phyloP scores from a whole-genome alignment of 2,113 vertebrate species.

The Brachyistius frenatus region DNA sequence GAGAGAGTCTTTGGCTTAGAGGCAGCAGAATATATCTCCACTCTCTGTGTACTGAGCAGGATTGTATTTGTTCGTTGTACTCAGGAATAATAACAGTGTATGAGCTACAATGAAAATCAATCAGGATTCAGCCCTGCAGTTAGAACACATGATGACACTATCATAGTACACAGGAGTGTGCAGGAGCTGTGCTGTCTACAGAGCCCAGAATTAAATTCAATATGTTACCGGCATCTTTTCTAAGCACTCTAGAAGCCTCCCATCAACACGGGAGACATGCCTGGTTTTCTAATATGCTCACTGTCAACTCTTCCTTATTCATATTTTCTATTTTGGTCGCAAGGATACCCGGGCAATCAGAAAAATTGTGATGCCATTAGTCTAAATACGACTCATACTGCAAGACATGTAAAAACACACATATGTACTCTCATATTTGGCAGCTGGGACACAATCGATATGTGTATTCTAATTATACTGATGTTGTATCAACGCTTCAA shows the following conservation, averaged over 20 bases:
- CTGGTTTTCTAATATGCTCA: conserved; percentile 17
- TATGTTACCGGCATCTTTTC: conserved; percentile 30
- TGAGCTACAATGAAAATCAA: conserved; percentile 55
- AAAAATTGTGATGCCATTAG: not conserved
- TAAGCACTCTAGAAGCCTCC: conserved; percentile 19
- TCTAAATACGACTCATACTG: not conserved
- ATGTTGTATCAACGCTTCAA: conserved; percentile 63
- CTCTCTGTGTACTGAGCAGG: conserved; percentile 10
- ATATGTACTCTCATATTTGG: conserved; percentile 46
- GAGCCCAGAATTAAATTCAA: conserved; percentile 7
- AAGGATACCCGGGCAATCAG: not conserved
- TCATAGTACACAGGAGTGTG: conserved; percentile 27
- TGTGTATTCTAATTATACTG: conserved; percentile 69
- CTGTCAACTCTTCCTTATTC: conserved; percentile 28
- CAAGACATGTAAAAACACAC: conserved; percentile 7
- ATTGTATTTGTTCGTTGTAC: conserved; percentile 29
- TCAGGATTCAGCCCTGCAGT: conserved; percentile 49
- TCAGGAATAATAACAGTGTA: conserved; percentile 43
- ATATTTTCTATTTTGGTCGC: not conserved
- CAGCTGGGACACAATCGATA: conserved; percentile 58
- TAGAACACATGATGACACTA: conserved; percentile 43
- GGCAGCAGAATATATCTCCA: not conserved
- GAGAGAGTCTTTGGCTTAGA: no score
- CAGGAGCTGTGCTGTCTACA: not conserved
- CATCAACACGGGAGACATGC: conserved; percentile 41